These are phyloP conservation scores for Drosophila seclusa DNA, from an alignment of 2,888 invertebrate species.

Conservation along the genomic window DNA sequence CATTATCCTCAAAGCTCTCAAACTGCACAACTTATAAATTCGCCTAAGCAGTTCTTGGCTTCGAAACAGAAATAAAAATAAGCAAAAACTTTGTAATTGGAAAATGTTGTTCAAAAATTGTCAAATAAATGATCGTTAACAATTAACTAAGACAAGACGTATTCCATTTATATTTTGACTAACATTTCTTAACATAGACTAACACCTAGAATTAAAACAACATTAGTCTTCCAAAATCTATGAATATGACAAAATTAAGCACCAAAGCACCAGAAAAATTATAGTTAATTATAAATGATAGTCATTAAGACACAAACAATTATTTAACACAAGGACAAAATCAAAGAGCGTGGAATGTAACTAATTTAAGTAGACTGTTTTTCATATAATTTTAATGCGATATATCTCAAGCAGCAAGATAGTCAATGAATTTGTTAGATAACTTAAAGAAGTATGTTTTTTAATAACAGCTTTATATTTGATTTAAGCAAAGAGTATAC, in stretches of 20 bases:
- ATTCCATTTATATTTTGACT: not conserved
- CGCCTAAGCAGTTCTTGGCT: not conserved
- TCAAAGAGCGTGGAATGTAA: not conserved
- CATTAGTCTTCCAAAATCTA: not conserved
- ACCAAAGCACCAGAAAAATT: not conserved
- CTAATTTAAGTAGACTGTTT: not conserved
- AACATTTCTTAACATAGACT: not conserved
- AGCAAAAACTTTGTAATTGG: not conserved
- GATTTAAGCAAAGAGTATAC: conserved; percentile 4
- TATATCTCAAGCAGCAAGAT: not conserved
- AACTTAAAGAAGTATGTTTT: not conserved
- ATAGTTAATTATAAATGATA: not conserved
- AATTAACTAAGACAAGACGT: too few relatives aligned
- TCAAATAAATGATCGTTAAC: too few relatives aligned
- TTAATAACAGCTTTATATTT: not conserved
- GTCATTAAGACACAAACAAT: not conserved
- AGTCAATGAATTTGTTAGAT: not conserved
- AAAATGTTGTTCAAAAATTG: not conserved
- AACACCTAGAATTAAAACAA: not conserved
- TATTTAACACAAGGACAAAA: not conserved
- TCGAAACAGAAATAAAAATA: not conserved
- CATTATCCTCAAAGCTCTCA: not conserved
- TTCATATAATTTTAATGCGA: not conserved
- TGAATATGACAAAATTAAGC: not conserved
- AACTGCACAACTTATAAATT: not conserved